Evolutionary conservation across 2,888 invertebrate genomes (phyloP), one percentile per base, ranked within the genome.

Genomic region (Amorpha juglandis): DNA sequence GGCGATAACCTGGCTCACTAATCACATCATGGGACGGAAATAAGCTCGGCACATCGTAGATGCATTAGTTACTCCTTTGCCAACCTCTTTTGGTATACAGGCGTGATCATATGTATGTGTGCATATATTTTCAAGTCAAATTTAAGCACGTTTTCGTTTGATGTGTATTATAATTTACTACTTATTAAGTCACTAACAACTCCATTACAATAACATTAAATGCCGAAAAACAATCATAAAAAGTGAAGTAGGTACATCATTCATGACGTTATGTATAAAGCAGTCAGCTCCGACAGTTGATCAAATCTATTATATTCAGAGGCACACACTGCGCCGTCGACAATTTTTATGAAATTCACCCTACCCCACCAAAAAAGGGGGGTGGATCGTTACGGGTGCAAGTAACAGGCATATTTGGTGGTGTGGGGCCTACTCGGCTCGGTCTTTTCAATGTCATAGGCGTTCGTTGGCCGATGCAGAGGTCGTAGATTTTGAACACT

Each of bases 401-500:
- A 70, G 74, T 69, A 69, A 70, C 75, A 79, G 80, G 81, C 80
- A 78, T 78, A 80, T 77, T 83, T 68, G 68, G 78, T 74, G 82
- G 88, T 80, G 79, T 82, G 87, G 77, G 87, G 85, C 81, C 81
- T 86, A 81, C 80, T 78, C 72, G 64, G 75, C 70, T 71, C 77
- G 86, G 78, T 84, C 86, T 82, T 78, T 81, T 86, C 91, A 92
- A 92, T 91, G 92, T 92, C 92, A 87, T 75, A 73, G 72, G 84
- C 82, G 88, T 91, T 91, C 92, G 79, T 90, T 90, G 91, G 81
- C 90, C 89, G 87, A 80, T 70, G 71, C 78, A 85, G 83, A 90
- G 92, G 91, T 91, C 91, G 89, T 78, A 78, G 78, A 76, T 80
- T 77, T 79, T 75, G 70, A 66, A 74, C 70, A 69, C 71, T 69